Evolutionary conservation across 2,888 invertebrate genomes (phyloP).

Genomic region (Seladonia tumulorum): DNA sequence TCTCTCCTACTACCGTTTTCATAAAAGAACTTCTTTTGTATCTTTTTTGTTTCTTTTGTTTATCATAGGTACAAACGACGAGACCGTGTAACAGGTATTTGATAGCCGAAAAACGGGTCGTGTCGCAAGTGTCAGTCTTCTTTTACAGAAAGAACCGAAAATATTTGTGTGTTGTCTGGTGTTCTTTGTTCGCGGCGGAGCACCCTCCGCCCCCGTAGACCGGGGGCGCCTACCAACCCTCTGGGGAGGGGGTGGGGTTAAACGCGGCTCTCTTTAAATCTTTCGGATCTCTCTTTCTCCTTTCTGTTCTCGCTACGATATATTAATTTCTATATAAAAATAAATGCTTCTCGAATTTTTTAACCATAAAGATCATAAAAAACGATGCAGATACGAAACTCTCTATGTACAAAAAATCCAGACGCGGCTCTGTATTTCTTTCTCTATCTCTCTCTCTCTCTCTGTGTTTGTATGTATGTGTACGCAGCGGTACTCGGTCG

Average conservation of each 20-base stretch:
- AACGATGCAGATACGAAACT: slow-evolving; percentile 66
- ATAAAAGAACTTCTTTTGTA: slow-evolving; percentile 17
- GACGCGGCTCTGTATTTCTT: neutral
- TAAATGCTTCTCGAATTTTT: slow-evolving; percentile 76
- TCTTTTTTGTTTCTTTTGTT: neutral
- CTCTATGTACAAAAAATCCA: slow-evolving; percentile 50
- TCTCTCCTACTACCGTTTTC: neutral
- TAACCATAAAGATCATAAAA: slow-evolving; percentile 76
- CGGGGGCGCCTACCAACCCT: slow-evolving; percentile 51
- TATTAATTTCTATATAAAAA: slow-evolving; percentile 77
- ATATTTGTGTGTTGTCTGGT: neutral
- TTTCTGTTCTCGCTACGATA: slow-evolving; percentile 51
- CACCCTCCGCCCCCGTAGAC: slow-evolving; percentile 36
- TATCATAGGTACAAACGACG: slow-evolving; percentile 6
- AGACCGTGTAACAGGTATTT: slow-evolving; percentile 2
- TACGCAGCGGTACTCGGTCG: slow-evolving; percentile 31
- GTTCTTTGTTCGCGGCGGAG: neutral
- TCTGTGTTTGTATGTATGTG: too few relatives aligned
- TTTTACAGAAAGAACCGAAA: slow-evolving; percentile 58
- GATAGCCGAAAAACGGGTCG: slow-evolving; percentile 51
- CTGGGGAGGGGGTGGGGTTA: slow-evolving; percentile 29
- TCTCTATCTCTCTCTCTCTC: too few relatives aligned
- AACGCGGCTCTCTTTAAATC: slow-evolving; percentile 28
- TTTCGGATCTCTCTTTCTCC: slow-evolving; percentile 40
- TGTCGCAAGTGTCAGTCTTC: slow-evolving; percentile 63